Base-by-base conservation (phyloP, 2,113 vertebrate genomes). In the Eubucco bourcierii region DNA sequence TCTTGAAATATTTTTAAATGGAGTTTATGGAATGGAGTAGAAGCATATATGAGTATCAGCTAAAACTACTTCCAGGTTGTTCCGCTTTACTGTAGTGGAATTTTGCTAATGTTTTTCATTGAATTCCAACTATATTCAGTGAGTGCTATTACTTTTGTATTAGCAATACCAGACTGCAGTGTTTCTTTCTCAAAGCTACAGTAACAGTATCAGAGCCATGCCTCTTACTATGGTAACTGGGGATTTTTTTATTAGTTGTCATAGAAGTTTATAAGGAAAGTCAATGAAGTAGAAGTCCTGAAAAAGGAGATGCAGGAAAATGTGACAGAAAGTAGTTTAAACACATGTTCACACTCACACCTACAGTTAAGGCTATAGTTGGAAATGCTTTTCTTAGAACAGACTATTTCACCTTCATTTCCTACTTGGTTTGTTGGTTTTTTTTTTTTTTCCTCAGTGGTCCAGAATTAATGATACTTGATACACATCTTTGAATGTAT, bases 11-110 rank as follows among this genome's bases (percentile, higher is more conserved):
- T 75, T 84, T 59, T 88, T 79, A 90, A 89, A 64, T 29, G 91
- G 31, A 20, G 34, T 93, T 80, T 93, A 88, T 96, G 82, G 87
- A 83, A 96, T 97, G 70, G 95, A 87, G 90, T 88, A 79, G 50
- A 31, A 92, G 56, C 56, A 87, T 96, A 53, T 88, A 6, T 78
- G 29, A 78, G 55, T 77, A 64, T 60, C 80, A 86, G 84, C 46
- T 92, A 61, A 90, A 75, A 55, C 24, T 88, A 27, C 87, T 95
- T 91, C 24, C 67, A 66, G 60, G 64, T 84, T 89, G 19, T 80
- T 96, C 53, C 25, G 80, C 50, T 84, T 84, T 53, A 29, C 21
- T 75, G 0, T 44, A 28, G 64, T 65, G 52, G 27, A 15, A 59
- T 80, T 39, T 37, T 68, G 20, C 10, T 81, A 37, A 65, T 52